Percentiles rank a stretch among this genome's conserved stretches.
Evolutionary conservation across 2,113 vertebrate species (phyloP).

Genomic region (Syrrhaptes paradoxus): DNA sequence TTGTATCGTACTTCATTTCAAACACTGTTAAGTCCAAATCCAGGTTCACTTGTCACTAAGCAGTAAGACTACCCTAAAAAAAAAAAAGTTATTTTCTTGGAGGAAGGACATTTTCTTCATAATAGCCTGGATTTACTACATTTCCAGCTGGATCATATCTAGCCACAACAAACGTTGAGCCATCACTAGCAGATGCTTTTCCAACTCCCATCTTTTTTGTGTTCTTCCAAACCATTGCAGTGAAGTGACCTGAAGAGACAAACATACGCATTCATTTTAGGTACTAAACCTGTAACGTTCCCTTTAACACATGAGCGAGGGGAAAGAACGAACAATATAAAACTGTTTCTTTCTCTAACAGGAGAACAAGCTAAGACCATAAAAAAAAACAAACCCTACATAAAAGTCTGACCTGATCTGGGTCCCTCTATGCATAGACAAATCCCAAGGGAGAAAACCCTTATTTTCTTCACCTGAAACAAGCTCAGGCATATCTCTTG

Average conservation of each 20-base stretch:
- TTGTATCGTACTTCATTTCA: neutral
- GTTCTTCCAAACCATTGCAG: conserved; percentile 97
- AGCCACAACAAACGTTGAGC: conserved; percentile 96
- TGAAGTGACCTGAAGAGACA: conserved; percentile 89
- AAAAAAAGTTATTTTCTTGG: conserved; percentile 75
- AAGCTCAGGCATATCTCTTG: neutral
- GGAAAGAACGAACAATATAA: neutral
- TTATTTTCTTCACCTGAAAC: neutral
- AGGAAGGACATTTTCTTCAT: conserved; percentile 93
- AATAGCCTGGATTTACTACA: conserved; percentile 93
- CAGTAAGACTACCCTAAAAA: neutral
- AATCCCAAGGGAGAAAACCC: neutral
- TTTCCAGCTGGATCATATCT: conserved; percentile 96
- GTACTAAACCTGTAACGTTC: neutral
- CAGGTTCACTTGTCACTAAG: conserved; percentile 1
- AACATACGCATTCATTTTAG: neutral
- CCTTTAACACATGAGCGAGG: neutral
- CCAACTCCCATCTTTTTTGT: conserved; percentile 92
- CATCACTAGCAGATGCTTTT: conserved; percentile 89
- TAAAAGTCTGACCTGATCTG: neutral
- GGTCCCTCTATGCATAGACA: neutral
- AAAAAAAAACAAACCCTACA: neutral
- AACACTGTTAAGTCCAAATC: neutral
- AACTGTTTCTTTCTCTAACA: neutral
- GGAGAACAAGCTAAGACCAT: neutral